phyloP scores from a whole-genome alignment of 2,113 vertebrate species.

The Uria lomvia region DNA sequence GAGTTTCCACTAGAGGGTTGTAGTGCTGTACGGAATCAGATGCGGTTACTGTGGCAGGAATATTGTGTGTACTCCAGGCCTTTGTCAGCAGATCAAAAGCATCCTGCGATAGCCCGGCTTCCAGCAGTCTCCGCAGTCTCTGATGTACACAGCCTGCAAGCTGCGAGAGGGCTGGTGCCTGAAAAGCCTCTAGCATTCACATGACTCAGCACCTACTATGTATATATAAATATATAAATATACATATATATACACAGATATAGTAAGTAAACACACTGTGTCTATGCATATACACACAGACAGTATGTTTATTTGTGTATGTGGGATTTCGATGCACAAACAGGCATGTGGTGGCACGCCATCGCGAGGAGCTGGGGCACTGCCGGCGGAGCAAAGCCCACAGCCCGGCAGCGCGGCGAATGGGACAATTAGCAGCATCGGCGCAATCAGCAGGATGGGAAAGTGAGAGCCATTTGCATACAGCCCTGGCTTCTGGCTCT shows the following conservation, averaged over 20 bases:
- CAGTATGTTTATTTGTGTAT: neutral
- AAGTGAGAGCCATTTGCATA: fast-evolving
- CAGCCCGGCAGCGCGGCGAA: fast-evolving
- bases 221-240: too few species aligned
- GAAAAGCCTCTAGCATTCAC: neutral
- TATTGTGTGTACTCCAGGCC: neutral
- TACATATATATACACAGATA: neutral
- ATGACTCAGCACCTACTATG: neutral
- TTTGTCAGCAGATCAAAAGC: conserved; percentile 55
- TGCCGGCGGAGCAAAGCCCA: neutral
- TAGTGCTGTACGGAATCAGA: conserved; percentile 21
- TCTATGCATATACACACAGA: neutral
- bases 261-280: neutral
- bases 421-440: fast-evolving
- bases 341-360: fast-evolving
- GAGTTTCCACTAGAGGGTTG: conserved; percentile 59
- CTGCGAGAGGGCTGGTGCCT: neutral
- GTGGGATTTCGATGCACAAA: fast-evolving
- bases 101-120: neutral
- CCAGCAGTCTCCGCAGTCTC: neutral
- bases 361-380: neutral
- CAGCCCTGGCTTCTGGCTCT: neutral
- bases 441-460: neutral
- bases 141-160: neutral
- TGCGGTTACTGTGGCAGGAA: neutral